A percentile compares a stretch with the other conserved stretches of the same genome.
Conservation (phyloP, 1,140 invertebrate genomes). For the Aethina tumida region DNA sequence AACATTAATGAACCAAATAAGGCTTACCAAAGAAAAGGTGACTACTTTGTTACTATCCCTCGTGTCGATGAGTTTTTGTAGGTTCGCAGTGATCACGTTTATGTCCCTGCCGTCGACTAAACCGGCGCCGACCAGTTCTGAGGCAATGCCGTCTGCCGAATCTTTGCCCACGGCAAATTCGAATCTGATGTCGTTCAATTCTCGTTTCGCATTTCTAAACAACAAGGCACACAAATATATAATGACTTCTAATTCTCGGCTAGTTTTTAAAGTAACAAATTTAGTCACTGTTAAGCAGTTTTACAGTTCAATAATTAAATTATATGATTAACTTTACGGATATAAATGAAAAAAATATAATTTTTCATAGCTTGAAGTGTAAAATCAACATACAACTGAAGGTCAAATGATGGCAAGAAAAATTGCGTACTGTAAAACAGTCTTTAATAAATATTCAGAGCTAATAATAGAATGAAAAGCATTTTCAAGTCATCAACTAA, state of each 20-base stretch:
- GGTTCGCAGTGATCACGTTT: constrained; percentile 80
- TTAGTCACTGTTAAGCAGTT: too few species aligned
- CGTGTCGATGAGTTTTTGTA: constrained; percentile 82
- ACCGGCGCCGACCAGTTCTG: constrained; percentile 88
- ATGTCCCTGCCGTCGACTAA: constrained; percentile 88
- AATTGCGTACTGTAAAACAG: too few species aligned
- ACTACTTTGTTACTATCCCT: constrained; percentile 54
- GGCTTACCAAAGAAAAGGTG: constrained; percentile 83
- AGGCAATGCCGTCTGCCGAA: constrained; percentile 87
- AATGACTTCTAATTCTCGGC: constrained; percentile 1
- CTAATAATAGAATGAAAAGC: too few species aligned
- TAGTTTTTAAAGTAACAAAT: too few species aligned
- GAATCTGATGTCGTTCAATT: constrained; percentile 96
- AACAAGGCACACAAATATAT: constrained; percentile 14
- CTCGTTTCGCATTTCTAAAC: constrained; percentile 73
- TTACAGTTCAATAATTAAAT: too few species aligned
- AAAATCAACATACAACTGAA: too few species aligned
- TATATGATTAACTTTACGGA: constrained; percentile 3
- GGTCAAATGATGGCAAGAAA: too few species aligned
- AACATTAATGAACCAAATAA: neutral
- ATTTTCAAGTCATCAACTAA: too few species aligned
- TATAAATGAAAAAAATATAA: constrained; percentile 3
- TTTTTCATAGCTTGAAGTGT: too few species aligned
- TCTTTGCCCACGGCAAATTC: constrained; percentile 89
- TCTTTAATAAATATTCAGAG: too few species aligned